Conservation (phyloP, 1,140 invertebrate species). For the Oryctes rhinoceros region DNA sequence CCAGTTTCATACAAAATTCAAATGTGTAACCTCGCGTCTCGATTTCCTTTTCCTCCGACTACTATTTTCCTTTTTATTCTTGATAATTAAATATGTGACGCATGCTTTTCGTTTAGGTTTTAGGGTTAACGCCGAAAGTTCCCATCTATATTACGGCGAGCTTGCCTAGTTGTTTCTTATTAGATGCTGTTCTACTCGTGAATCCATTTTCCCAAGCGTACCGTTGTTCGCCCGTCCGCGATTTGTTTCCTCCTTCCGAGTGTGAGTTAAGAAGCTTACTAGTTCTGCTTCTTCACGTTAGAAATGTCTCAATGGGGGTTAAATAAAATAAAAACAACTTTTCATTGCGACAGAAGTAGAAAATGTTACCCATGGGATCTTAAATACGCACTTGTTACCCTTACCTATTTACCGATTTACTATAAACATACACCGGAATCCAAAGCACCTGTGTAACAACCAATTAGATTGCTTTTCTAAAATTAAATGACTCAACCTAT, state of each 20-base stretch:
- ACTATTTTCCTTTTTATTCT: slow-evolving; percentile 34
- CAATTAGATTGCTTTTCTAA: too few relatives aligned
- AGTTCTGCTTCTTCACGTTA: neutral
- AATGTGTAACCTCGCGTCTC: slow-evolving; percentile 12
- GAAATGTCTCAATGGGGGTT: neutral
- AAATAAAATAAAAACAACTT: slow-evolving; percentile 16
- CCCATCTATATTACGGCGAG: neutral
- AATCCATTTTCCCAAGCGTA: slow-evolving; percentile 14
- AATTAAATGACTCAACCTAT: too few relatives aligned
- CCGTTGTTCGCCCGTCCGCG: neutral
- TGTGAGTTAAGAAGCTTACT: slow-evolving; percentile 9
- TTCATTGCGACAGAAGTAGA: slow-evolving; percentile 5
- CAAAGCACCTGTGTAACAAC: too few relatives aligned
- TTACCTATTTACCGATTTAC: too few relatives aligned
- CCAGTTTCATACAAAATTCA: slow-evolving; percentile 15
- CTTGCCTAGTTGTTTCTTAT: slow-evolving; percentile 2
- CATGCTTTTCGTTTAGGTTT: neutral
- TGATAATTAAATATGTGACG: neutral
- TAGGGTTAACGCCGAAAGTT: neutral
- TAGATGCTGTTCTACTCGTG: slow-evolving; percentile 2
- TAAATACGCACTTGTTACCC: neutral
- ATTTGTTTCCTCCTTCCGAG: neutral
- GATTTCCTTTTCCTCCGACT: slow-evolving; percentile 34
- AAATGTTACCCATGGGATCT: neutral
- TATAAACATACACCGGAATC: too few relatives aligned